phyloP scores from a whole-genome alignment of 1,140 invertebrate genomes.

The Heterodera carotae region DNA sequence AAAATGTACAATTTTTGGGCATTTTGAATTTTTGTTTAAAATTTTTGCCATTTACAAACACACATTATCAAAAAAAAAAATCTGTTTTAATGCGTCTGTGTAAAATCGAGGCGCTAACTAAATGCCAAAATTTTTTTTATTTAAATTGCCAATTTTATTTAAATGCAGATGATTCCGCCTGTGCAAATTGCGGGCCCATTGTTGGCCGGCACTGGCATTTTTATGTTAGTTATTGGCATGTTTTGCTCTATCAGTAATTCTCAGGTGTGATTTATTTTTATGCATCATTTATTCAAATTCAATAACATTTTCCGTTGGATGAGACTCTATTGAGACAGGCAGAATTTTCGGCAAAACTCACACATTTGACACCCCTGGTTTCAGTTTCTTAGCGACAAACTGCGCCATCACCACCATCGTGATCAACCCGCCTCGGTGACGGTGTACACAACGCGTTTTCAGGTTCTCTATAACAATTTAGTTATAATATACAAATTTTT shows the following conservation, averaged over 20 bases:
- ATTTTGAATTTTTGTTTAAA: not conserved
- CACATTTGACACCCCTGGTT: too few species aligned
- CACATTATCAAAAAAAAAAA: too few species aligned
- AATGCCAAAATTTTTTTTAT: too few species aligned
- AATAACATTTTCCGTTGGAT: too few species aligned
- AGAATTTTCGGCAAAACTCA: too few species aligned
- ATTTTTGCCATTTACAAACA: too few species aligned
- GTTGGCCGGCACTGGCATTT: conserved; percentile 46
- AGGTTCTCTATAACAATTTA: conserved; percentile 38
- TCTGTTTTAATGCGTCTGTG: too few species aligned
- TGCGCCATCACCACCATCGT: conserved; percentile 53
- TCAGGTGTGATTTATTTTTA: too few species aligned
- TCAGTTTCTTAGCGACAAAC: conserved; percentile 56
- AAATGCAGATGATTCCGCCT: conserved; percentile 38
- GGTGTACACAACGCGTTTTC: conserved; percentile 56
- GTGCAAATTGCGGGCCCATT: conserved; percentile 61
- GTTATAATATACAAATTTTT: conserved; percentile 33
- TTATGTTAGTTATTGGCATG: conserved; percentile 52
- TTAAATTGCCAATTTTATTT: not conserved
- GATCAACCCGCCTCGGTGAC: conserved; percentile 56
- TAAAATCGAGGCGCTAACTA: too few species aligned
- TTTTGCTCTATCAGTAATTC: conserved; percentile 55
- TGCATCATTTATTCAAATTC: too few species aligned
- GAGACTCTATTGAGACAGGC: too few species aligned
- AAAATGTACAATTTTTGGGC: not conserved